These are phyloP conservation scores for Acanthurus lineatus DNA, from an alignment of 2,797 vertebrate genomes.

Conservation along the genomic window DNA sequence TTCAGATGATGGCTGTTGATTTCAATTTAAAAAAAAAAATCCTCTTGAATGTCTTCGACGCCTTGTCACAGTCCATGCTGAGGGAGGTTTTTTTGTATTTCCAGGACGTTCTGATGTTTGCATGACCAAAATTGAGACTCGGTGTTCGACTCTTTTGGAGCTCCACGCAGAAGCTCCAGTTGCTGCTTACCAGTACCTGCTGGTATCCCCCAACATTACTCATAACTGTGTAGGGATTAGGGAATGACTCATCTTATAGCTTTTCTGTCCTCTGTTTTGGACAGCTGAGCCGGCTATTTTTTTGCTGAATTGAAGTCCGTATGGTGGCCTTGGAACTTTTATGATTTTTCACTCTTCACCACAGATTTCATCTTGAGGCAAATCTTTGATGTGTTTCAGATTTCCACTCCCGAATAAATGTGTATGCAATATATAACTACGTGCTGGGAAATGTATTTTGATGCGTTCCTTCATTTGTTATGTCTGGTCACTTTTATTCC, in stretches of 20 bases:
- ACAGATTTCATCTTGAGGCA: constrained; percentile 47
- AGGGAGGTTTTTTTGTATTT: constrained; percentile 50
- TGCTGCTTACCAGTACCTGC: constrained; percentile 73
- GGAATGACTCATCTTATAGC: constrained; percentile 52
- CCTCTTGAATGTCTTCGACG: constrained; percentile 71
- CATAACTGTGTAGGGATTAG: constrained; percentile 48
- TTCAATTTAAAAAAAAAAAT: constrained; percentile 23
- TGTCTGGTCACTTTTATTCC: constrained; percentile 75
- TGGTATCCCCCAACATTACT: constrained; percentile 59
- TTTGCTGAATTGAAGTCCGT: constrained; percentile 58
- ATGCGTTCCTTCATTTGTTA: constrained; percentile 71
- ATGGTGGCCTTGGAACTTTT: constrained; percentile 74
- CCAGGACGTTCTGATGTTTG: constrained; percentile 56
- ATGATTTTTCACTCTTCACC: constrained; percentile 47
- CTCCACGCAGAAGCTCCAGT: constrained; percentile 52
- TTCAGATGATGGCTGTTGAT: constrained; percentile 39
- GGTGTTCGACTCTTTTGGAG: constrained; percentile 52
- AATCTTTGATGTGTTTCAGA: constrained; percentile 58
- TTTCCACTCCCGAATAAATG: constrained; percentile 74
- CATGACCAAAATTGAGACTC: constrained; percentile 76
- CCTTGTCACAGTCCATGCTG: constrained; percentile 60
- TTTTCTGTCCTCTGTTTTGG: constrained; percentile 52
- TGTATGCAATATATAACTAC: constrained; percentile 83
- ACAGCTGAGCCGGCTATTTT: constrained; percentile 47
- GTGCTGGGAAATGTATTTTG: constrained; percentile 75